Percentiles rank a stretch among this genome's conserved stretches.
Evolutionary conservation across 1,140 invertebrate genomes (phyloP).

Genomic region (Antheraea mylitta): DNA sequence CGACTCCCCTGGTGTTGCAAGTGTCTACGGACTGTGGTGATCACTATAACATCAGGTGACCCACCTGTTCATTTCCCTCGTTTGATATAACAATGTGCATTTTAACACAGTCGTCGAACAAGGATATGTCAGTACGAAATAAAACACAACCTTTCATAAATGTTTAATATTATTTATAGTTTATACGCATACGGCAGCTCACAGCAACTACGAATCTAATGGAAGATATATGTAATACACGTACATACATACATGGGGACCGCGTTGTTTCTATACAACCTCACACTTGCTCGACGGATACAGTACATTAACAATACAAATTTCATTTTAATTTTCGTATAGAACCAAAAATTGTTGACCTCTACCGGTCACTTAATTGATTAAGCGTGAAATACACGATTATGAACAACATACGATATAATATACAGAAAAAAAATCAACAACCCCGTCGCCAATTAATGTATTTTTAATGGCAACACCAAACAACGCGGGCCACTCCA

Average conservation of each 20-base stretch:
- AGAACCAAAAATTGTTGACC: neutral
- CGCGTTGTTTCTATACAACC: conserved; percentile 23
- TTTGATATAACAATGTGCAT: too few species aligned
- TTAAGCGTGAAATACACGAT: neutral
- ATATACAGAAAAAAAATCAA: neutral
- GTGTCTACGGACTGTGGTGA: too few species aligned
- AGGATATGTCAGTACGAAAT: conserved; percentile 13
- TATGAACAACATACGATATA: neutral
- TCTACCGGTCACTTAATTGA: neutral
- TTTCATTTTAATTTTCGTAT: neutral
- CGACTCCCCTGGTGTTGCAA: too few species aligned
- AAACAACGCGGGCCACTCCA: conserved; percentile 8
- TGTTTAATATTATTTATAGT: conserved; percentile 59
- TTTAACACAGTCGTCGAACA: neutral
- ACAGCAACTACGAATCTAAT: conserved; percentile 69
- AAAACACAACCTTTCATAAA: conserved; percentile 38
- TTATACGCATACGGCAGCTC: conserved; percentile 69
- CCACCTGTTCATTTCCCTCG: too few species aligned
- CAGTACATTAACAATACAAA: too few species aligned
- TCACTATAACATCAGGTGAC: too few species aligned
- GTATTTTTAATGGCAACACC: conserved; percentile 1
- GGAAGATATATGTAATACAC: conserved; percentile 68
- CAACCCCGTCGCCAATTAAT: neutral
- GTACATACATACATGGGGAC: conserved; percentile 32
- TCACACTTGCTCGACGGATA: neutral